Evolutionary conservation across 2,888 invertebrate species (phyloP), one percentile per base, ranked within the genome.

Genomic region (Drosophila subsilvestris): DNA sequence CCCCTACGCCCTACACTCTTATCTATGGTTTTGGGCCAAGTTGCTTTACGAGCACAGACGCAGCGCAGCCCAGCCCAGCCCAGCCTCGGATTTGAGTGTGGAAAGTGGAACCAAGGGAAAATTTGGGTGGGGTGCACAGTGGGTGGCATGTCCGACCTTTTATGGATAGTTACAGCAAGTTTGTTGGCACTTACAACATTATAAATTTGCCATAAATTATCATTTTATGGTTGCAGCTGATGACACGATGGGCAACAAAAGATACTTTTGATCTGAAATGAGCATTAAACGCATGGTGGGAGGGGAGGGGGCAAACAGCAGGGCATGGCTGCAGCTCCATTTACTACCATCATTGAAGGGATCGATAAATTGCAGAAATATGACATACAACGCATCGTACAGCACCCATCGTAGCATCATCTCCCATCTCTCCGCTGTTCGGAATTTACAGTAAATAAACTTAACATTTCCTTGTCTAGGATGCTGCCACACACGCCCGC

Each of bases 151-250:
- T 70, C 55, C 50, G 60, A 70, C 74, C 68, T 82, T 88, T 82
- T 82, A 88, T 88, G 80, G 85, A 83, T 88, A 88, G 82, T 82
- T 86, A 69, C 86, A 77, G 89, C 82, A 83, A 82, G 86, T 88
- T 82, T 82, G 82, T 82, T 86, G 84, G 87, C 82, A 88, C 87
- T 88, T 83, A 86, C 87, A 83, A 80, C 82, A 88, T 86, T 82
- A 88, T 82, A 88, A 88, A 82, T 83, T 86, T 83, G 78, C 80
- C 67, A 86, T 86, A 82, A 82, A 83, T 88, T 86, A 88, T 88
- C 65, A 72, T 88, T 82, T 86, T 80, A 83, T 83, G 84, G 68
- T 69, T 67, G 61, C 67, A 63, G 62, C 48, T 61, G 75, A 73
- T 80, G 87, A 78, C 79, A 74, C 53, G 67, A 47, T 32, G 74